A percentile compares a stretch with the other conserved stretches of the same genome.
phyloP scores from a whole-genome alignment of 2,113 vertebrate genomes.

The Gymnobelideus leadbeateri region DNA sequence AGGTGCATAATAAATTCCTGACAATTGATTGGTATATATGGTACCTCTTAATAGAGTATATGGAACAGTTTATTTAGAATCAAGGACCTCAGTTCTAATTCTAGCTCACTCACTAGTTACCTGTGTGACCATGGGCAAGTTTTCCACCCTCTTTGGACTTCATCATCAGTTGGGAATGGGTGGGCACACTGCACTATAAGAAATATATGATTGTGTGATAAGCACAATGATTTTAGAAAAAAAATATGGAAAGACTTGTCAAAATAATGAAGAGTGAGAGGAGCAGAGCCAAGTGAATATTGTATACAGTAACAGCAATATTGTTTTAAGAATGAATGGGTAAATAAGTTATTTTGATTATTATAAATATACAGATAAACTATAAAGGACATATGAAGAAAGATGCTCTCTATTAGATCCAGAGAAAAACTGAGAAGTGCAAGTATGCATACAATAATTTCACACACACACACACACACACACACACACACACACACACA shows the following conservation, averaged over 20 bases:
- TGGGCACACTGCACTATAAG: background rate
- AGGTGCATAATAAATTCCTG: background rate
- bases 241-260: background rate
- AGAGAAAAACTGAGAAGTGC: background rate
- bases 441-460: background rate
- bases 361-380: background rate
- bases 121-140: background rate
- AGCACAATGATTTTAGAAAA: background rate
- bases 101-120: background rate
- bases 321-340: background rate
- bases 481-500: too few relatives aligned
- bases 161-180: background rate
- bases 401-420: background rate
- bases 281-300: background rate
- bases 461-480: too few relatives aligned
- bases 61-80: background rate
- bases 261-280: background rate
- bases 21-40: background rate
- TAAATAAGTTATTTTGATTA: background rate
- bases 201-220: background rate
- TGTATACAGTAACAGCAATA: background rate
- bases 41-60: background rate
- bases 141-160: background rate
- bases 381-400: background rate
- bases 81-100: background rate